Base-by-base conservation (phyloP, 2,888 invertebrate species). In the Ornithoptera alexandrae region DNA sequence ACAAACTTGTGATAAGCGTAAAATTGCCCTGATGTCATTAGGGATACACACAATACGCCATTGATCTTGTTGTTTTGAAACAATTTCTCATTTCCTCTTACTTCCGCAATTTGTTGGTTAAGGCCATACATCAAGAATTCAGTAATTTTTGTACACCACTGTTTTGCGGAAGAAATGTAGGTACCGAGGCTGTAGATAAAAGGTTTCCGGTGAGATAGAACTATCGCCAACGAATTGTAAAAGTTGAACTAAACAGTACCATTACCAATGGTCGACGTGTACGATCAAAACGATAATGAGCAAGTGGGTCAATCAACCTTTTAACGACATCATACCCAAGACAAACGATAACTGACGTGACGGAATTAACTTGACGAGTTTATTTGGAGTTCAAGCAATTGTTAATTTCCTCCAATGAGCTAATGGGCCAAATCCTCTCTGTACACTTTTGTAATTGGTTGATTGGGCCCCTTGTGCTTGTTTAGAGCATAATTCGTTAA, bases 391-490 rank as follows among this genome's bases (percentile, higher is more conserved):
- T 82, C 81, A 84, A 86, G 89, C 90, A 91, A 92, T 91, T 91
- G 91, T 92, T 91, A 92, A 92, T 92, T 92, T 90, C 91, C 91
- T 91, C 81, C 90, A 87, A 88, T 89, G 87, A 87, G 81, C 88
- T 91, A 92, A 91, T 91, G 88, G 92, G 78, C 84, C 85, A 88
- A 92, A 91, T 92, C 91, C 91, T 90, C 90, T 84, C 80, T 78
- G 81, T 78, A 77, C 72, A 74, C 72, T 73, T 75, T 74, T 74
- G 75, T 74, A 75, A 75, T 78, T 75, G 77, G 77, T 78, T 77
- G 78, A 78, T 76, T 77, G 78, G 70, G 69, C 75, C 73, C 69
- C 72, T 71, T 71, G 62, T 72, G 70, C 65, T 62, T 62, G 65
- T 74, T 73, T 76, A 76, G 74, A 77, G 76, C 74, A 74, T 72